A percentile compares a stretch with the other conserved stretches of the same genome.
phyloP scores from a whole-genome alignment of 2,113 vertebrate species.

The Stegostoma tigrinum region DNA sequence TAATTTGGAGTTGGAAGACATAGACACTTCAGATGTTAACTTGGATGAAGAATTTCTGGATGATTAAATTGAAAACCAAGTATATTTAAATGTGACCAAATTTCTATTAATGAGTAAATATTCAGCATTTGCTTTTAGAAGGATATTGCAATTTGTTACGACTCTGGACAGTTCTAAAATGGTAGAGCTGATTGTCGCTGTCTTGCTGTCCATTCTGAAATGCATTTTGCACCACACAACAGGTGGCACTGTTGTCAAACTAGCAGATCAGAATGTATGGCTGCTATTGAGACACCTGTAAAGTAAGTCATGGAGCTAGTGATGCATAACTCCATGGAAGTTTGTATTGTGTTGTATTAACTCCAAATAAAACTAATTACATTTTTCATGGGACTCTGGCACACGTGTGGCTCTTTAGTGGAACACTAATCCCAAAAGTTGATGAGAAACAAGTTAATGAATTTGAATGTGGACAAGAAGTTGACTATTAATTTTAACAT shows the following conservation, averaged over 20 bases:
- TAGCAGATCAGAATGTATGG: background rate
- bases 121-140: background rate
- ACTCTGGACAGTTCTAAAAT: slow-evolving; percentile 17
- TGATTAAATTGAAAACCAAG: slow-evolving; percentile 53
- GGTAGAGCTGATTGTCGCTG: background rate
- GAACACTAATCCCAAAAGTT: background rate
- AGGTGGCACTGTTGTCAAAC: background rate
- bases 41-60: slow-evolving; percentile 89
- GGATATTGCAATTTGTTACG: slow-evolving; percentile 4
- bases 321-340: slow-evolving; percentile 8
- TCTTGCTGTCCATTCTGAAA: background rate
- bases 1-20: slow-evolving; percentile 92
- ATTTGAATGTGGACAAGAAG: background rate
- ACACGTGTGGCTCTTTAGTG: background rate
- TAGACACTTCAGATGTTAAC: slow-evolving; percentile 92
- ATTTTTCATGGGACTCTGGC: slow-evolving; percentile 5
- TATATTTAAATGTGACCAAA: slow-evolving; percentile 47
- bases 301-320: background rate
- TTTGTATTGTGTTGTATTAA: slow-evolving; percentile 26
- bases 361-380: slow-evolving; percentile 9
- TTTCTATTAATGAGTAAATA: slow-evolving; percentile 36
- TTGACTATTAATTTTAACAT: too few species aligned
- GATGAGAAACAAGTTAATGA: too few species aligned
- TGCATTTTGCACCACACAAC: background rate
- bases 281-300: background rate